These are phyloP conservation scores for Muntiacus muntjak DNA, from an alignment of 2,113 vertebrate species.

Conservation along the genomic window DNA sequence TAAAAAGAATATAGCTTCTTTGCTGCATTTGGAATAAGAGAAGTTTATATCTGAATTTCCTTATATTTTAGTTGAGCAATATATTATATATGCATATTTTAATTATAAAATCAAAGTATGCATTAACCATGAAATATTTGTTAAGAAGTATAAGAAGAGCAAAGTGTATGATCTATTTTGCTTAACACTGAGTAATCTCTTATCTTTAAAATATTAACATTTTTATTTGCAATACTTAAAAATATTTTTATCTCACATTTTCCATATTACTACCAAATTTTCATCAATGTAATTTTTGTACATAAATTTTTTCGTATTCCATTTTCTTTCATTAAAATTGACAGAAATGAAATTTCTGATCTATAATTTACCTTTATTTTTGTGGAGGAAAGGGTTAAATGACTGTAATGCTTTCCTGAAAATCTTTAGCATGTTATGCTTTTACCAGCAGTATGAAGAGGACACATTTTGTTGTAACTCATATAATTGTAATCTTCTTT, in stretches of 20 bases:
- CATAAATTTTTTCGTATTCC: not conserved
- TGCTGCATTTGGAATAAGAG: not conserved
- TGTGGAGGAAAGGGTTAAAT: not conserved
- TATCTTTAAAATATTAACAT: not conserved
- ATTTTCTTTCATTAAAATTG: not conserved
- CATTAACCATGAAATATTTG: not conserved
- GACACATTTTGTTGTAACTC: not conserved
- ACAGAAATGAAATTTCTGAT: not conserved
- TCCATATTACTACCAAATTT: not conserved
- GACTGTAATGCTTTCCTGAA: not conserved
- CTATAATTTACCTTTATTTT: not conserved
- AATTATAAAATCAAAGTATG: not conserved
- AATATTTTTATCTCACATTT: not conserved
- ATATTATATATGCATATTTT: not conserved
- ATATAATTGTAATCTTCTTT: not conserved
- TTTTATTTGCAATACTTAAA: not conserved
- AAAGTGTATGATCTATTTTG: not conserved
- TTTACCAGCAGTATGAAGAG: not conserved
- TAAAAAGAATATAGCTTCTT: not conserved
- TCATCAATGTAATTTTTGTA: not conserved
- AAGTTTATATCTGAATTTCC: not conserved
- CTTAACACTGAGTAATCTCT: not conserved
- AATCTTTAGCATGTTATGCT: not conserved
- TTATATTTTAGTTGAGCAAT: not conserved
- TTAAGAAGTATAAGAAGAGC: not conserved